Percentiles rank a stretch among this genome's conserved stretches.
These are phyloP conservation scores for Stictocephala bisonia DNA, from an alignment of 2,888 invertebrate genomes.

Conservation along the genomic window DNA sequence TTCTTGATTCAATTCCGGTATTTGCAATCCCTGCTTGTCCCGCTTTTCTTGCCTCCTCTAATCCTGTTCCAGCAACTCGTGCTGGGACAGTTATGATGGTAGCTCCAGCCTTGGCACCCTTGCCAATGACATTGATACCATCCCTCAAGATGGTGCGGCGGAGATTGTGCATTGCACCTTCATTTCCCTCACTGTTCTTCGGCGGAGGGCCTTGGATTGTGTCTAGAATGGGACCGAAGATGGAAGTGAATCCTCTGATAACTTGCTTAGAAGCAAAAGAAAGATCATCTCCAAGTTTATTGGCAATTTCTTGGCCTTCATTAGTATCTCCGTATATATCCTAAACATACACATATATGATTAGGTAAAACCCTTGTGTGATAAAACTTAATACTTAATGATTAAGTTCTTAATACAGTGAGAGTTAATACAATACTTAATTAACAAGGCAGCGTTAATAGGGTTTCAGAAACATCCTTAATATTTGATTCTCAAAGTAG, in stretches of 20 bases:
- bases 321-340: no score
- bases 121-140: slow-evolving; percentile 12
- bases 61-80: slow-evolving; percentile 4
- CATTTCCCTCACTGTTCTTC: not conserved
- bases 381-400: no score
- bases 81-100: slow-evolving; percentile 18
- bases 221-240: slow-evolving; percentile 8
- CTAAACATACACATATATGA: no score
- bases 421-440: no score
- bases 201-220: not conserved
- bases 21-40: no score
- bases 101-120: slow-evolving; percentile 16
- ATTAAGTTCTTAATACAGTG: no score
- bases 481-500: no score
- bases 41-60: slow-evolving; percentile 1
- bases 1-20: not conserved
- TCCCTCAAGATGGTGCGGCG: slow-evolving; percentile 5
- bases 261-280: slow-evolving; percentile 25
- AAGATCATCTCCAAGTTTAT: slow-evolving; percentile 15
- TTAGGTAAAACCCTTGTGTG: no score
- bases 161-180: not conserved
- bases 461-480: no score
- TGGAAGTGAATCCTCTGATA: slow-evolving; percentile 14
- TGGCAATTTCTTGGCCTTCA: slow-evolving; percentile 25
- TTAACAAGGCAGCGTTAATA: no score